Conservation (phyloP, 2,797 vertebrate species). For the Hylomyscus alleni region DNA sequence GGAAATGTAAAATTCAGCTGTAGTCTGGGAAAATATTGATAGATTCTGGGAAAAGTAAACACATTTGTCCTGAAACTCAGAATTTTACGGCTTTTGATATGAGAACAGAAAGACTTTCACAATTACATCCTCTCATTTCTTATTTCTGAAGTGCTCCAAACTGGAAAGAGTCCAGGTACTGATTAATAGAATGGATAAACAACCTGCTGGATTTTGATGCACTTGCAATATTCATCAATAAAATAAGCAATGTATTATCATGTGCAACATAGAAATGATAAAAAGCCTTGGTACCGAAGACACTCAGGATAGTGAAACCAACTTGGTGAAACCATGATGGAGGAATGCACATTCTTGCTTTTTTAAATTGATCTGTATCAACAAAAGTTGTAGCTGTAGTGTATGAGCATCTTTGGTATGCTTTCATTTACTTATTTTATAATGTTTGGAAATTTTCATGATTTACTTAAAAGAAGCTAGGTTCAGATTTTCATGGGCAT, state of each 20-base stretch:
- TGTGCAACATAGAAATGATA: background rate
- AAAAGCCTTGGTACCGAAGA: background rate
- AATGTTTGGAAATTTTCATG: background rate
- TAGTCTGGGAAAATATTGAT: background rate
- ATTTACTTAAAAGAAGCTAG: background rate
- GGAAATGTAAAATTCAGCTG: background rate
- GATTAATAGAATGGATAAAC: background rate
- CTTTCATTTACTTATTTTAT: background rate
- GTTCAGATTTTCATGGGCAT: background rate
- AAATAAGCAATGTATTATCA: background rate
- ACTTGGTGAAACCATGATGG: background rate
- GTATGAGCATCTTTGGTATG: background rate
- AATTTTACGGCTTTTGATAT: background rate
- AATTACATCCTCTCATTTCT: background rate
- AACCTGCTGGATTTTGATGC: background rate
- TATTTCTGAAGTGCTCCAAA: background rate
- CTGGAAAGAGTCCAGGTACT: background rate
- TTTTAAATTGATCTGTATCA: background rate
- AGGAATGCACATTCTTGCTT: background rate
- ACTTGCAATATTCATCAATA: background rate
- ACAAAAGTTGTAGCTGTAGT: background rate
- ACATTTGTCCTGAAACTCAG: background rate
- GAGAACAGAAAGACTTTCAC: background rate
- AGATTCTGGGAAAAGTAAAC: conserved; percentile 23
- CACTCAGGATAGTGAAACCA: background rate